Evolutionary conservation across 2,888 invertebrate genomes (phyloP), one percentile per base, ranked within the genome.

Genomic region (Callinectes sapidus): DNA sequence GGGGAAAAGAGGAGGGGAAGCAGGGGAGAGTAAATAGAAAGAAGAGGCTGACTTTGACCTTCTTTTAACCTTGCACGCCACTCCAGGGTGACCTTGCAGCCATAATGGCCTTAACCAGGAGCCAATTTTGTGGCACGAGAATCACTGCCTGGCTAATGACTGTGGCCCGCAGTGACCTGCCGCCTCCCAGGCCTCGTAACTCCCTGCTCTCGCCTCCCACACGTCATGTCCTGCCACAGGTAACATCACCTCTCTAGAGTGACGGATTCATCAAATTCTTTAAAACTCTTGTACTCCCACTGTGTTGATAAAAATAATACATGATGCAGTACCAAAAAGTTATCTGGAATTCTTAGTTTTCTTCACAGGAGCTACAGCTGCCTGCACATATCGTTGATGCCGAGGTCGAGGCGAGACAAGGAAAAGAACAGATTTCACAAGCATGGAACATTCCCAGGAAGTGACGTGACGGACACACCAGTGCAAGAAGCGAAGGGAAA

Each of bases 41-140:
- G n/a, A 28, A 71, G 71, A 71, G 71, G 10, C n/a, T 71, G 71
- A 71, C 5, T 71, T 71, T 71, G 71, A 71, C 71, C 71, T 71
- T 61, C 61, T 2, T 28, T 71, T 10, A 71, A 71, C 71, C 71
- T 71, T n/a, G 28, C 71, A 28, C n/a, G 71, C 71, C 71, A 71
- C n/a, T 71, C 71, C 71, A 0, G 2, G 28, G 28, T 71, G 71
- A 71, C 71, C 71, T 71, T 71, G 10, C n/a, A 1, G 71, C 28
- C 28, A 71, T 71, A 71, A 71, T 71, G 0, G n/a, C 71, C 28
- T 28, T 71, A 71, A 71, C 71, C 28, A 71, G 71, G 71, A 71
- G 28, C 71, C 71, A 71, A 71, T 71, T 71, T 71, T 71, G 28
- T 28, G n/a, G n/a, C 71, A n/a, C 71, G 71, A 61, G 71, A 71